These are phyloP conservation scores for Machimus rusticus DNA, from an alignment of 2,888 invertebrate species.

Conservation along the genomic window DNA sequence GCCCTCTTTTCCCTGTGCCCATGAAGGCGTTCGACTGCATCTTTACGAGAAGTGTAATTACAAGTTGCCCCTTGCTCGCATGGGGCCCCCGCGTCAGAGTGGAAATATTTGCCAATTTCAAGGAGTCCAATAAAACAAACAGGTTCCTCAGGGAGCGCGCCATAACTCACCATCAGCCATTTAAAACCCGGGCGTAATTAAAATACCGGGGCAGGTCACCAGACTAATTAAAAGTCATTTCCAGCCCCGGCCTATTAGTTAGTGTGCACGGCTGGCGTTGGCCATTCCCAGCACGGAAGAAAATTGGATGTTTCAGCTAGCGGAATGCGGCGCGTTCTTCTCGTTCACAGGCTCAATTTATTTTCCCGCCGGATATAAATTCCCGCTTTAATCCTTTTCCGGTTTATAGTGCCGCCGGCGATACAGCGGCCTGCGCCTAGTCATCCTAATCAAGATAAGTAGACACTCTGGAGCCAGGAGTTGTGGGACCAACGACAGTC, in stretches of 20 bases:
- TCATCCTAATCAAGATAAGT: constrained; percentile 37
- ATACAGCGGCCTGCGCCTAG: not conserved
- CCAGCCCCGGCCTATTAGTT: constrained; percentile 18
- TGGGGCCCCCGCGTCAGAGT: not conserved
- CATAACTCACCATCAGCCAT: constrained; percentile 28
- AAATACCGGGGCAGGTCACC: constrained; percentile 32
- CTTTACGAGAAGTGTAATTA: not conserved
- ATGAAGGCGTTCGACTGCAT: not conserved
- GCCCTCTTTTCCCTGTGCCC: not conserved
- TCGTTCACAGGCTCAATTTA: constrained; percentile 26
- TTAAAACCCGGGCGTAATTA: constrained; percentile 16
- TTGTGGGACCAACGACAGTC: not conserved
- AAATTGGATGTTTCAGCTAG: constrained; percentile 22
- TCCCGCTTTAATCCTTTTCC: constrained; percentile 33
- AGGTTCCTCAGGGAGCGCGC: not conserved
- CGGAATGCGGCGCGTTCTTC: constrained; percentile 6
- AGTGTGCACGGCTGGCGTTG: not conserved
- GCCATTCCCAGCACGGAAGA: constrained; percentile 4
- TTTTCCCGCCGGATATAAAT: constrained; percentile 31
- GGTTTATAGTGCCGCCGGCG: constrained; percentile 8
- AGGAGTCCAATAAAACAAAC: not conserved
- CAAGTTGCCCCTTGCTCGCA: not conserved
- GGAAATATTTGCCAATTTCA: not conserved
- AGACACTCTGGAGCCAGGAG: not conserved
- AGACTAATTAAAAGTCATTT: constrained; percentile 39